phyloP scores from a whole-genome alignment of 2,888 invertebrate genomes.

The Mythimna albipuncta region DNA sequence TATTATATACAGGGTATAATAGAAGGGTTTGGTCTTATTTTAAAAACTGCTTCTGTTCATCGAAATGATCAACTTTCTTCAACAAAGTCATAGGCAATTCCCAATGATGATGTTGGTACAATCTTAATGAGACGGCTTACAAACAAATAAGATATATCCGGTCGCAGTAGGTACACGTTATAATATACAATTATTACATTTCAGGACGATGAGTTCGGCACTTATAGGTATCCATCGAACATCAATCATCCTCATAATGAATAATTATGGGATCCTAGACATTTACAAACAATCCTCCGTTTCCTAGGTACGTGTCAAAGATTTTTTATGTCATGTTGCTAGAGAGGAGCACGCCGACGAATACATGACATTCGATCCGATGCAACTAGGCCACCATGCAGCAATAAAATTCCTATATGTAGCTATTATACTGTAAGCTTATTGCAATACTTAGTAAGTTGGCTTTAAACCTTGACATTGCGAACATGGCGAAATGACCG shows the following conservation, averaged over 20 bases:
- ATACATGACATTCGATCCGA: constrained; percentile 33
- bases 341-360: constrained; percentile 14
- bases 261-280: neutral
- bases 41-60: no score
- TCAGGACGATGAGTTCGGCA: constrained; percentile 2
- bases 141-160: constrained; percentile 7
- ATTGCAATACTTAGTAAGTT: constrained; percentile 53
- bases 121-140: neutral
- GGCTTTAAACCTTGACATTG: constrained; percentile 84
- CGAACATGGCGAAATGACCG: constrained; percentile 78
- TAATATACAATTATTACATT: neutral
- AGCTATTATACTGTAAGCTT: constrained; percentile 35
- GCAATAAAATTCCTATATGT: constrained; percentile 26
- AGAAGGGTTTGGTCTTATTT: no score
- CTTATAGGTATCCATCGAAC: neutral
- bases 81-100: no score
- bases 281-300: constrained; percentile 3
- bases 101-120: no score
- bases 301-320: neutral
- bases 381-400: constrained; percentile 35
- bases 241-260: constrained; percentile 2
- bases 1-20: no score
- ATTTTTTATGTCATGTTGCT: constrained; percentile 7
- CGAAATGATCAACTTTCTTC: no score
- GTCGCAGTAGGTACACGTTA: neutral